Evolutionary conservation across 2,113 vertebrate species (phyloP).

Genomic region (Lepus americanus): DNA sequence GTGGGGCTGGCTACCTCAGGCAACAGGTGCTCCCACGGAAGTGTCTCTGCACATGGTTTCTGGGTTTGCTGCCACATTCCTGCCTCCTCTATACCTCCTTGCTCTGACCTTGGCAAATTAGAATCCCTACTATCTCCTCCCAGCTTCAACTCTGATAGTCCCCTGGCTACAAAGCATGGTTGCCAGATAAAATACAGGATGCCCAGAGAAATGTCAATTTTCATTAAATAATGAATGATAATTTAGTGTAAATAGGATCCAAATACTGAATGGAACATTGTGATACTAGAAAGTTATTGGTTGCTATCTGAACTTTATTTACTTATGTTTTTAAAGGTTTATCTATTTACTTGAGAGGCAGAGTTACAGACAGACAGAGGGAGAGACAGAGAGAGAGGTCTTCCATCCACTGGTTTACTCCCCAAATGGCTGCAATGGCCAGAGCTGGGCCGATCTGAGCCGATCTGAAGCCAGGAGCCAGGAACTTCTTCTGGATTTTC

Average conservation of each 20-base stretch:
- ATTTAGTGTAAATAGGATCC: not conserved
- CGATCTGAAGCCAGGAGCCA: too few relatives aligned
- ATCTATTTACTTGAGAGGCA: too few relatives aligned
- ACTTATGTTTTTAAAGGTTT: too few relatives aligned
- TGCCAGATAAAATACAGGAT: not conserved
- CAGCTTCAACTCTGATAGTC: not conserved
- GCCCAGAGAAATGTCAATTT: not conserved
- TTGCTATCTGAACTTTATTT: too few relatives aligned
- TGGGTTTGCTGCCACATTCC: not conserved
- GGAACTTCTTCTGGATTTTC: too few relatives aligned
- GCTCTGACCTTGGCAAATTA: not conserved
- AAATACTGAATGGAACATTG: not conserved
- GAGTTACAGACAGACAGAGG: too few relatives aligned
- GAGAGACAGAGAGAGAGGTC: too few relatives aligned
- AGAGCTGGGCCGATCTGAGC: too few relatives aligned
- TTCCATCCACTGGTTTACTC: too few relatives aligned
- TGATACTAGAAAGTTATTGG: not conserved
- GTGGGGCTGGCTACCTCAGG: not conserved
- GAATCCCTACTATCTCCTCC: not conserved
- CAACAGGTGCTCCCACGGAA: not conserved
- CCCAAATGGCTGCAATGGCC: too few relatives aligned
- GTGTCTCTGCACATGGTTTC: not conserved
- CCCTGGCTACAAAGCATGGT: not conserved
- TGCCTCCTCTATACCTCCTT: not conserved
- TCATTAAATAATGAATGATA: not conserved